phyloP scores from a whole-genome alignment of 2,113 vertebrate genomes.

The Prunella fulvescens region DNA sequence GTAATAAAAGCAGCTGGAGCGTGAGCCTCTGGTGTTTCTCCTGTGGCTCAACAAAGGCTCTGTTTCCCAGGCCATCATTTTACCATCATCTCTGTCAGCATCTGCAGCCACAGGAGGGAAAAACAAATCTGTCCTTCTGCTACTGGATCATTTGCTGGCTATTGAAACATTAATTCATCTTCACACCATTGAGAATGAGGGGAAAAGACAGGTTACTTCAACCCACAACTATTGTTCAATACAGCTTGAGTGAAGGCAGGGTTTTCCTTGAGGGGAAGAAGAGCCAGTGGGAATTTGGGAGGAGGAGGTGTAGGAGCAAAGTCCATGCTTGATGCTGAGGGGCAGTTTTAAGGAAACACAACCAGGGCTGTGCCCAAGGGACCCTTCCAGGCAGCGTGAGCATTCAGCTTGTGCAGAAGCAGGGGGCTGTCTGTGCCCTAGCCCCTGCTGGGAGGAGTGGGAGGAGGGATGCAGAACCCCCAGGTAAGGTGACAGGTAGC shows the following conservation, averaged over 20 bases:
- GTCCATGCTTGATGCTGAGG: neutral
- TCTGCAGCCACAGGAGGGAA: neutral
- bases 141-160: neutral
- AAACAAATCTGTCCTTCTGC: neutral
- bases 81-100: neutral
- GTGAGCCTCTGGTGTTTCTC: neutral
- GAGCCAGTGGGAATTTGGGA: neutral
- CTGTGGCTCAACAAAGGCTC: neutral
- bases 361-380: too few species aligned
- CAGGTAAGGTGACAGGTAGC: neutral
- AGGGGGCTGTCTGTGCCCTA: neutral
- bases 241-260: neutral
- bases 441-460: neutral
- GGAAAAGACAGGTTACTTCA: neutral
- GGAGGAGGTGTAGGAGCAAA: neutral
- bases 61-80: neutral
- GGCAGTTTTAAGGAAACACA: neutral
- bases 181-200: neutral
- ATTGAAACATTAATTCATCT: neutral
- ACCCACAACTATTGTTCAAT: fast-evolving
- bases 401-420: neutral
- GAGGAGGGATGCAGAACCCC: neutral
- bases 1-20: neutral
- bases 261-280: neutral
- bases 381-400: neutral